These are phyloP conservation scores for Stylophora pistillata DNA, from an alignment of 64 coral and sea anemone species.

Conservation along the genomic window DNA sequence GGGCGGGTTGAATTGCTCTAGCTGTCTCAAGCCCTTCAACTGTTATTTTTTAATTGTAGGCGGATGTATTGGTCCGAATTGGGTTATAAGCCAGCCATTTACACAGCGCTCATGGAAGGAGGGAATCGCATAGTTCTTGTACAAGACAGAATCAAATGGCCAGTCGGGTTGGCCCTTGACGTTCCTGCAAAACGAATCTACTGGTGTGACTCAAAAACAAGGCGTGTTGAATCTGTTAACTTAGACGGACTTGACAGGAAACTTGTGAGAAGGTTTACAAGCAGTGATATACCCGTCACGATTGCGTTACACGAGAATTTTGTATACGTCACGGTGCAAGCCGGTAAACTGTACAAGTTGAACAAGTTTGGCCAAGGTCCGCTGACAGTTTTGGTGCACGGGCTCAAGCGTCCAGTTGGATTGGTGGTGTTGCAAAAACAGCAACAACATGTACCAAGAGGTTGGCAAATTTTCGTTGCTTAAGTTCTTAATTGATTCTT, in stretches of 20 bases:
- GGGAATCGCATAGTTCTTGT: slow-evolving; percentile 52
- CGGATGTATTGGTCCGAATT: slow-evolving; percentile 71
- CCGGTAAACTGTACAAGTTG: slow-evolving; percentile 56
- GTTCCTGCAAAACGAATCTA: slow-evolving; percentile 54
- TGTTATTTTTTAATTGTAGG: slow-evolving; percentile 9
- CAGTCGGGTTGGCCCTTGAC: slow-evolving; percentile 69
- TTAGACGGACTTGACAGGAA: slow-evolving; percentile 47
- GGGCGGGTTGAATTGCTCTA: too few relatives aligned
- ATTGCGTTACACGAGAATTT: slow-evolving; percentile 68
- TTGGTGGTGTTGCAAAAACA: slow-evolving; percentile 71
- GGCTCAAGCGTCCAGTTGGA: slow-evolving; percentile 51
- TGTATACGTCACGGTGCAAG: slow-evolving; percentile 65
- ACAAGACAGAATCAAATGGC: slow-evolving; percentile 52
- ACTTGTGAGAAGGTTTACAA: slow-evolving; percentile 17
- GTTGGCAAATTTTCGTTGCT: not conserved
- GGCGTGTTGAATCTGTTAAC: slow-evolving; percentile 33
- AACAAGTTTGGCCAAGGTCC: slow-evolving; percentile 73
- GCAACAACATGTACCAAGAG: slow-evolving; percentile 54
- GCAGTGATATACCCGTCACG: slow-evolving; percentile 38
- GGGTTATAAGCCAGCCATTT: slow-evolving; percentile 63
- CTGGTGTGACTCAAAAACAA: slow-evolving; percentile 71
- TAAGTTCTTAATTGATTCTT: too few relatives aligned
- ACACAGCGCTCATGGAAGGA: slow-evolving; percentile 69
- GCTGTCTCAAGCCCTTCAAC: too few relatives aligned
- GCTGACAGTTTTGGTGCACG: slow-evolving; percentile 44